These are phyloP conservation scores for Cacatua alba DNA, from an alignment of 2,113 vertebrate genomes.

Conservation along the genomic window DNA sequence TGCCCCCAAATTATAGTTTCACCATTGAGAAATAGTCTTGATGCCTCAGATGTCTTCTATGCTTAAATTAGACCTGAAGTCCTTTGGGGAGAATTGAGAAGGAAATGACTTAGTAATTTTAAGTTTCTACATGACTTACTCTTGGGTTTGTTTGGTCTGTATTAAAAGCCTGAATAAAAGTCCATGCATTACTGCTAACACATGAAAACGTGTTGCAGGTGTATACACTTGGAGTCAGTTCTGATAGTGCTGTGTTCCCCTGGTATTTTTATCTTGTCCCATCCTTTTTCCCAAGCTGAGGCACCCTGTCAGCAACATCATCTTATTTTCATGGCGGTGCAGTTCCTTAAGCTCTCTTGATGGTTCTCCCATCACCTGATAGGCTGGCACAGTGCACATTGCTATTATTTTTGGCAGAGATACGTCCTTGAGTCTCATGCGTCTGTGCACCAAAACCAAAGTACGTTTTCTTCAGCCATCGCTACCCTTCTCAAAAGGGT, in stretches of 20 bases:
- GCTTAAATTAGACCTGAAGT: background rate
- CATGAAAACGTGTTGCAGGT: slow-evolving; percentile 13
- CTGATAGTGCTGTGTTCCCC: background rate
- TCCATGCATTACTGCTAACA: background rate
- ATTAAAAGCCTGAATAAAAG: background rate
- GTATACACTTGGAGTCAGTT: slow-evolving; percentile 43
- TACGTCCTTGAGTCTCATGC: background rate
- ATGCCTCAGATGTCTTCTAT: background rate
- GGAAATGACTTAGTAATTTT: background rate
- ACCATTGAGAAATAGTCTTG: background rate
- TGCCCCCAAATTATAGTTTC: background rate
- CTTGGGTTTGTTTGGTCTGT: background rate
- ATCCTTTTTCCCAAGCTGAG: background rate
- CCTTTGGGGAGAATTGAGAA: background rate
- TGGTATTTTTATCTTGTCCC: slow-evolving; percentile 12
- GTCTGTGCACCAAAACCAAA: background rate
- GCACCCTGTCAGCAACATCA: slow-evolving; percentile 36
- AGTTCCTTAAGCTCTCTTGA: background rate
- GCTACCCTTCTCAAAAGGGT: background rate
- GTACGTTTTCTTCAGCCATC: background rate
- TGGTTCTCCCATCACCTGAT: slow-evolving; percentile 9
- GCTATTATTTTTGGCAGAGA: background rate
- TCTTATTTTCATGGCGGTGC: slow-evolving; percentile 18
- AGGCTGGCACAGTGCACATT: background rate
- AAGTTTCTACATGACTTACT: background rate